Evolutionary conservation across 2,888 invertebrate genomes (phyloP).

Genomic region (Achlya flavicornis): DNA sequence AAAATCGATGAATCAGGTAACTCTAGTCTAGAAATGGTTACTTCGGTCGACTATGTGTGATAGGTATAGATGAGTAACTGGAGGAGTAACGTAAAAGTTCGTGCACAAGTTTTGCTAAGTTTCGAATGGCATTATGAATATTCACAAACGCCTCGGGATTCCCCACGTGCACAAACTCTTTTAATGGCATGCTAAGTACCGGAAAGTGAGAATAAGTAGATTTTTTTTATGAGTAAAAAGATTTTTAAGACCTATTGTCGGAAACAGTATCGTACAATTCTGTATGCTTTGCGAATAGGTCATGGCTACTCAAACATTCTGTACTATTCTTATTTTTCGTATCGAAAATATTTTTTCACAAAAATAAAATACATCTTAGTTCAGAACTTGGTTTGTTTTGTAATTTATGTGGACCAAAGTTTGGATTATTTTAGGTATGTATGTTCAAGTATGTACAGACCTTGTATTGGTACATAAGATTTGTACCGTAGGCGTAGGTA

Average conservation of each 20-base stretch:
- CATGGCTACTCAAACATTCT: too few species aligned
- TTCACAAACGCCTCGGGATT: constrained; percentile 65
- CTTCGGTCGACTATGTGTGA: constrained; percentile 42
- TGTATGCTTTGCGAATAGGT: not conserved
- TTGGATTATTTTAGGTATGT: too few species aligned
- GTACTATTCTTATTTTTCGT: too few species aligned
- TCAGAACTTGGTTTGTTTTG: too few species aligned
- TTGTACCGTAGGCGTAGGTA: too few species aligned
- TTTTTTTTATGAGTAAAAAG: not conserved
- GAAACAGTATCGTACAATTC: not conserved
- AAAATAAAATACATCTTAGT: too few species aligned
- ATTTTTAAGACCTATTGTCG: not conserved
- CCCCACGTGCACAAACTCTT: constrained; percentile 59
- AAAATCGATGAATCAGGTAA: constrained; percentile 21
- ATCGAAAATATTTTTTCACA: too few species aligned
- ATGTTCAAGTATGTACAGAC: too few species aligned
- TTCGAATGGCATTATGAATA: constrained; percentile 67
- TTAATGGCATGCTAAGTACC: constrained; percentile 58
- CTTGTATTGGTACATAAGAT: too few species aligned
- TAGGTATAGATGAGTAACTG: constrained; percentile 41
- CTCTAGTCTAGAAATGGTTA: constrained; percentile 39
- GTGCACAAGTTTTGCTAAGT: constrained; percentile 52
- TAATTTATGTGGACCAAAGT: too few species aligned
- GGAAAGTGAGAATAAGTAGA: constrained; percentile 26
- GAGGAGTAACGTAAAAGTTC: constrained; percentile 51